phyloP scores from a whole-genome alignment of 2,797 vertebrate species.

The Limnodromus scolopaceus region DNA sequence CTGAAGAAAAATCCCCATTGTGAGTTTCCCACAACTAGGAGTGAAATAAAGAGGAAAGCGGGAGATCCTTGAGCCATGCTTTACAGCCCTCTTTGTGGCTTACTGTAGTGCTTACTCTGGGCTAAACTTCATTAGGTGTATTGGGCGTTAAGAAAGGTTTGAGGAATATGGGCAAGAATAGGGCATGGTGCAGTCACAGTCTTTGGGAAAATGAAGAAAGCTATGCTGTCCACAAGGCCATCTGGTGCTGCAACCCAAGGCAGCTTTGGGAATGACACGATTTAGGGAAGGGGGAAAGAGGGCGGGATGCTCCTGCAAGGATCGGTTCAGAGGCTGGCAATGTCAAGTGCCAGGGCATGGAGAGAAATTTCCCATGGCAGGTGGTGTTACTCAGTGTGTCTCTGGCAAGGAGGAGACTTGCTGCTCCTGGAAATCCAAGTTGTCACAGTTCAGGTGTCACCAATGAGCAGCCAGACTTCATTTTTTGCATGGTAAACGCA shows the following conservation, averaged over 20 bases:
- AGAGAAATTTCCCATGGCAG: constrained; percentile 53
- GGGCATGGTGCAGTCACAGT: not conserved
- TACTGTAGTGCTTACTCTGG: not conserved
- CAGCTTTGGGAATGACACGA: not conserved
- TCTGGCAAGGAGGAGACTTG: constrained; percentile 9
- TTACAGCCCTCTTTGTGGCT: not conserved
- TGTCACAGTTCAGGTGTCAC: not conserved
- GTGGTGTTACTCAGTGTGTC: constrained; percentile 32
- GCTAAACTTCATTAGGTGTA: not conserved
- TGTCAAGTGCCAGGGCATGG: constrained; percentile 27
- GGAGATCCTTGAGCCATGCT: not conserved
- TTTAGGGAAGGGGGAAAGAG: not conserved
- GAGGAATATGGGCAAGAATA: not conserved
- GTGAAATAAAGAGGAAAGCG: not conserved
- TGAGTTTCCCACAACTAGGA: not conserved
- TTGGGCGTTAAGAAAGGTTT: not conserved
- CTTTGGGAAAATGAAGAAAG: not conserved
- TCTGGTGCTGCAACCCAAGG: not conserved
- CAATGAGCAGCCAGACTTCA: not conserved
- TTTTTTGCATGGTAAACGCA: not conserved
- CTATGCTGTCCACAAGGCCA: not conserved
- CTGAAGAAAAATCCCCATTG: not conserved
- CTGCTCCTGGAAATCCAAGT: constrained; percentile 29
- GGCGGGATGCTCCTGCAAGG: not conserved
- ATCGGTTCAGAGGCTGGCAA: not conserved